A percentile compares a stretch with the other conserved stretches of the same genome.
Conservation (phyloP, 2,888 invertebrate genomes). For the Syrista parreyssii region DNA sequence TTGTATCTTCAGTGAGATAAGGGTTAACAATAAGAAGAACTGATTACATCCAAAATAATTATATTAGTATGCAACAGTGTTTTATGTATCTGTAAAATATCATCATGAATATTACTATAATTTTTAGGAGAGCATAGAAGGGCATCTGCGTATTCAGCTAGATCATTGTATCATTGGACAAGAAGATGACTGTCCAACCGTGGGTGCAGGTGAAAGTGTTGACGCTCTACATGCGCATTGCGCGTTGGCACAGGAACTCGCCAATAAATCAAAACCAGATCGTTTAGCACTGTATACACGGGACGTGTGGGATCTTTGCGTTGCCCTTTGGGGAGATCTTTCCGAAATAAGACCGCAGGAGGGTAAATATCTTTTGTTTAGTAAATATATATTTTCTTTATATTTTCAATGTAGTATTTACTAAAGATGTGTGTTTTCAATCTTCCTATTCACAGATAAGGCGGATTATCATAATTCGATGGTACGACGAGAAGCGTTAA, state of each 20-base stretch:
- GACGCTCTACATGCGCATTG: slow-evolving; percentile 72
- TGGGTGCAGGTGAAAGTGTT: slow-evolving; percentile 60
- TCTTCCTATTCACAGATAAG: slow-evolving; percentile 32
- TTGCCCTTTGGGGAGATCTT: slow-evolving; percentile 87
- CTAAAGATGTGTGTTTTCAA: too few species aligned
- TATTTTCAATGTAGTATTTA: too few species aligned
- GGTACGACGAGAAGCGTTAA: slow-evolving; percentile 72
- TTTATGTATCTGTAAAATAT: background rate
- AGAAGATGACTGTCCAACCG: slow-evolving; percentile 68
- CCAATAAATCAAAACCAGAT: slow-evolving; percentile 42
- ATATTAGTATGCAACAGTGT: background rate
- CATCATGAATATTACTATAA: background rate
- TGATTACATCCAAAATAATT: background rate
- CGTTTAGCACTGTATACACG: slow-evolving; percentile 59
- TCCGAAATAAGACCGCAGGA: slow-evolving; percentile 69
- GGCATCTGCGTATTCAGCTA: slow-evolving; percentile 75
- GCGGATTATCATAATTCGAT: slow-evolving; percentile 67
- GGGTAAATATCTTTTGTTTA: slow-evolving; percentile 56
- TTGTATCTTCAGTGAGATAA: too few species aligned
- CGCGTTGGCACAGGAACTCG: slow-evolving; percentile 65
- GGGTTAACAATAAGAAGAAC: background rate
- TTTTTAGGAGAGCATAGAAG: slow-evolving; percentile 70
- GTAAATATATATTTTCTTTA: too few species aligned
- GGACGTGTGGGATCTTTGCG: slow-evolving; percentile 68
- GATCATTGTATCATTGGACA: slow-evolving; percentile 68